Evolutionary conservation across 2,113 vertebrate species (phyloP), one percentile per base, ranked within the genome.

Genomic region (Anseranas semipalmata): DNA sequence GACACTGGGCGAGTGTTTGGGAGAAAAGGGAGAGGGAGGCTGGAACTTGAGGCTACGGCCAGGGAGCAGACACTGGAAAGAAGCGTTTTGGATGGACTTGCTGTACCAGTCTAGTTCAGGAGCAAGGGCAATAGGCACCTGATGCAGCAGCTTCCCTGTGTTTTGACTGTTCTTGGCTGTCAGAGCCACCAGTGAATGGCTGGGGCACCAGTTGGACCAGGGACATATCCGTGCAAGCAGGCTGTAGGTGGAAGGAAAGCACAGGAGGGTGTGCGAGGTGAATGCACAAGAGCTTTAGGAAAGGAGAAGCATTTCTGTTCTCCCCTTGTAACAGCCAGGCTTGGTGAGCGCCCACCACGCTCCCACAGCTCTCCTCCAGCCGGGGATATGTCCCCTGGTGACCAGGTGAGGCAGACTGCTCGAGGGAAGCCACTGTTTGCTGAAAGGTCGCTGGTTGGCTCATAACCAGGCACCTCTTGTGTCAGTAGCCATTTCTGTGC

Each of bases 341-440:
- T 79, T 45, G 12, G 63, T 15, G 52, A 68, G n/a, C 5, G 0
- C 41, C 60, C 52, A 18, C 35, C 2, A 2, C 0, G 3, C 11
- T 56, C 65, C 65, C 63, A 3, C 12, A 18, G 20, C 30, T 72
- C 65, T 73, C 10, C 50, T 80, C 33, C 45, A 58, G 65, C 11
- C 2, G 0, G 4, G 17, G 90, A 7, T 15, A 3, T 1, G 1
- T 62, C 65, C 78, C 37, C 78, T 53, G 27, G 30, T 17, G 37
- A 24, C 6, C 7, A 17, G 43, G 43, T 0, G 5, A 55, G 65
- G 82, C 12, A 8, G 39, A 8, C 1, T 2, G 16, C 60, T 43
- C 67, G 19, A 37, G 46, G 37, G 78, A 79, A 85, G 30, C 12
- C 24, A 2, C 18, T 41, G 30, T 16, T 12, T 43, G 32, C 58